Evolutionary conservation across 2,113 vertebrate genomes (phyloP), one percentile per base, ranked within the genome.

Genomic region (Sinocyclocheilus anophthalmus): DNA sequence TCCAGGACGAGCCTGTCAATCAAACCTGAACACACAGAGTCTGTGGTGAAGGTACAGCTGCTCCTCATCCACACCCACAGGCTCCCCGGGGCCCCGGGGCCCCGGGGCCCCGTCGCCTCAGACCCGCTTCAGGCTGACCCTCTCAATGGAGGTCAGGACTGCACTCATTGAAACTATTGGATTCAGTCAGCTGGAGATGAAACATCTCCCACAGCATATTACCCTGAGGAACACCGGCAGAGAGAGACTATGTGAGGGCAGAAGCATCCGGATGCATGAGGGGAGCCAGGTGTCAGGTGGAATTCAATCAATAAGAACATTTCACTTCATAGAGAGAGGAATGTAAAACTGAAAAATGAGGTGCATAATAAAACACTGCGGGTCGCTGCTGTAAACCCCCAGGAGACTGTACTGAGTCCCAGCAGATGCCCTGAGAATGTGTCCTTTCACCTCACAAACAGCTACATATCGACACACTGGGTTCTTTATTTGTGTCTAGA

Each of bases 211-310:
- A 20, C n/a, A 50, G 79, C 59, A 42, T 24, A 18, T 45, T 65
- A 63, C 57, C 78, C 59, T 0, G 78, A 24, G 78, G 57, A 39
- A 37, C 10, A 50, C 2, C 11, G 6, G 6, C 5, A 39, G 33
- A 59, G 78, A 65, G 11, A 18, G 2, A 57, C 45, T 53, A 14
- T 16, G 8, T 78, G 80, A 75, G 59, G 67, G n/a, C 30, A 45
- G 53, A 45, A 50, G 70, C 79, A 81, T 85, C 87, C 81, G 87
- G 83, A 76, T 67, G 77, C 55, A 22, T 48, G 76, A 42, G 42
- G 50, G 65, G 16, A 59, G 69, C 73, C 85, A 87, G 85, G 87
- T 86, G 88, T 80, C 85, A 76, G 76, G 53, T 42, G 78, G 77
- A 82, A 80, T 87, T 89, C 85, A 88, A 63, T 88, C 79, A 77